Conservation (phyloP, 64 coral and sea anemone genomes). For the Pocillopora verrucosa region DNA sequence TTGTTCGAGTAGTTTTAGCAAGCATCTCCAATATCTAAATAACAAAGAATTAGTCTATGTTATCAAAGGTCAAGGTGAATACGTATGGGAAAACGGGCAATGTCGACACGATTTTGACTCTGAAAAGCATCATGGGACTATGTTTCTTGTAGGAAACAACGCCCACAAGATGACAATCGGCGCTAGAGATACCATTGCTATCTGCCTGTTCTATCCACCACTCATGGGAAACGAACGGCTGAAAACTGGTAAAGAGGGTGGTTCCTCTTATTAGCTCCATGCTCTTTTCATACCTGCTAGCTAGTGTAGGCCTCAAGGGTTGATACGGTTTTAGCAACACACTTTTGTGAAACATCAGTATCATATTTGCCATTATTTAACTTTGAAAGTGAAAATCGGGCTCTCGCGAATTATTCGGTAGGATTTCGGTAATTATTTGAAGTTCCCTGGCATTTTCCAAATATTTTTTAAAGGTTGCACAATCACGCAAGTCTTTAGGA, state of each 20-base stretch:
- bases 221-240: slow-evolving; percentile 45
- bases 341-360: no score
- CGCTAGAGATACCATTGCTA: slow-evolving; percentile 4
- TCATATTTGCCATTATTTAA: no score
- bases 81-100: slow-evolving; percentile 4
- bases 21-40: slow-evolving; percentile 31
- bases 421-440: no score
- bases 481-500: no score
- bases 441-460: no score
- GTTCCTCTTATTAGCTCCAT: neutral
- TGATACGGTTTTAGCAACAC: no score
- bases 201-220: slow-evolving; percentile 51
- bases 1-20: neutral
- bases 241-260: neutral
- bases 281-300: neutral
- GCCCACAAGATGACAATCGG: slow-evolving; percentile 16
- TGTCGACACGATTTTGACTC: slow-evolving; percentile 32
- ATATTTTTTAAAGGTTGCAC: no score
- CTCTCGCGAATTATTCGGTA: no score
- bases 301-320: no score
- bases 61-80: slow-evolving; percentile 44
- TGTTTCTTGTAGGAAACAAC: slow-evolving; percentile 50
- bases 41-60: slow-evolving; percentile 32
- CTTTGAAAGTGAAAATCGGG: no score
- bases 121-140: slow-evolving; percentile 39